A percentile compares a stretch with the other conserved stretches of the same genome.
These are phyloP conservation scores for Corythornis madagascariensis DNA, from an alignment of 2,113 vertebrate genomes.

Conservation along the genomic window DNA sequence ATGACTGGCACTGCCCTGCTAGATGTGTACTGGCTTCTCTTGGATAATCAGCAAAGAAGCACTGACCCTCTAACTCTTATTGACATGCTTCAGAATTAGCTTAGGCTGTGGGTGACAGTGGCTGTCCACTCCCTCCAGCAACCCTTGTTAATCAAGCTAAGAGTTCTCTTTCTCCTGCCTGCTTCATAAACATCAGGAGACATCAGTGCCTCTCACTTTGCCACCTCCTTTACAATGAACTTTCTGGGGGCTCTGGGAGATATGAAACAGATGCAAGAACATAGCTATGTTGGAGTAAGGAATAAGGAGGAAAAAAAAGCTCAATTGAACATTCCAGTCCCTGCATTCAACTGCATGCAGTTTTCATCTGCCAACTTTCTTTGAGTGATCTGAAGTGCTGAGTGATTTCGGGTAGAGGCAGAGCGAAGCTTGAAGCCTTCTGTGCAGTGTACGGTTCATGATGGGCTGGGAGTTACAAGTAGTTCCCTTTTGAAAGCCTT, in stretches of 20 bases:
- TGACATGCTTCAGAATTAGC: background rate
- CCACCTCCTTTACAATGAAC: slow-evolving; percentile 6
- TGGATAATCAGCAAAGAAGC: background rate
- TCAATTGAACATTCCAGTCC: slow-evolving; percentile 52
- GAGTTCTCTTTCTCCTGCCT: slow-evolving; percentile 8
- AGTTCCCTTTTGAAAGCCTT: slow-evolving; percentile 41
- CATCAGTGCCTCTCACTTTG: background rate
- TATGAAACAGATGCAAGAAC: slow-evolving; percentile 10
- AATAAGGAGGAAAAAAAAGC: background rate
- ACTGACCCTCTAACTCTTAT: background rate
- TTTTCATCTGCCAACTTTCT: slow-evolving; percentile 27
- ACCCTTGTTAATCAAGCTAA: background rate
- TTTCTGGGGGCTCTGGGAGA: background rate
- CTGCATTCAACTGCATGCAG: background rate
- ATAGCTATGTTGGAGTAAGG: slow-evolving; percentile 27
- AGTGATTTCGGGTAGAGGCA: slow-evolving; percentile 48
- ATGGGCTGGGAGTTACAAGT: slow-evolving; percentile 47
- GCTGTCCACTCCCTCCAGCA: background rate
- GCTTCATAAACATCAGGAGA: slow-evolving; percentile 1
- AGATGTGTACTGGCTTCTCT: background rate
- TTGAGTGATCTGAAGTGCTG: slow-evolving; percentile 47
- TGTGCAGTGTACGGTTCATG: background rate
- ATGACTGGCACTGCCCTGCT: background rate
- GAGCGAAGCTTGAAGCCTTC: slow-evolving; percentile 37
- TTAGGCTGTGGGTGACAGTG: too few relatives aligned